These are phyloP conservation scores for Himalopsyche anomala DNA, from an alignment of 2,888 invertebrate genomes.

Conservation along the genomic window DNA sequence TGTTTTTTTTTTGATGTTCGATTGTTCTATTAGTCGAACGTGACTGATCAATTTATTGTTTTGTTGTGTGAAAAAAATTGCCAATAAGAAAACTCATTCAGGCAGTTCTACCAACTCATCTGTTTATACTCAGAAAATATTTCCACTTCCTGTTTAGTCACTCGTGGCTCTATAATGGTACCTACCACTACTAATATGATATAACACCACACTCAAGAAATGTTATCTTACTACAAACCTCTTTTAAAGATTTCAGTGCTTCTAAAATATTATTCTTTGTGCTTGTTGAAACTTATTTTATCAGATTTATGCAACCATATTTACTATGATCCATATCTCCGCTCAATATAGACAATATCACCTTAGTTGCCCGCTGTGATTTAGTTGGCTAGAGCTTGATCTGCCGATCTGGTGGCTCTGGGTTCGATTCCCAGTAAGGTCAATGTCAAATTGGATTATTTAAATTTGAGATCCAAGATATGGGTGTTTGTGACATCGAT, in stretches of 20 bases:
- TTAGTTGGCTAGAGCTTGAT: too few species aligned
- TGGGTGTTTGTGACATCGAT: too few species aligned
- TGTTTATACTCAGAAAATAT: conserved; percentile 41
- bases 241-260: neutral
- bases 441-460: too few species aligned
- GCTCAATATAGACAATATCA: too few species aligned
- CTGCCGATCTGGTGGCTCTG: too few species aligned
- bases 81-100: neutral
- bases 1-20: conserved; percentile 9
- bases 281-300: too few species aligned
- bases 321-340: too few species aligned
- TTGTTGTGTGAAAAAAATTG: neutral
- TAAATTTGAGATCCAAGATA: too few species aligned
- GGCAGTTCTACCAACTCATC: conserved; percentile 44
- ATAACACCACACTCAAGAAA: conserved; percentile 23
- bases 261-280: neutral
- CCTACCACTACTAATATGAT: neutral
- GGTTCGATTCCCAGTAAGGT: too few species aligned
- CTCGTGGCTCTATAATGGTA: neutral
- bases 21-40: conserved; percentile 30
- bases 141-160: conserved; percentile 50
- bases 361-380: too few species aligned
- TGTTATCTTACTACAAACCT: conserved; percentile 2
- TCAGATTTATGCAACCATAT: too few species aligned
- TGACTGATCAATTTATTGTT: conserved; percentile 22